Percentiles rank a stretch among this genome's conserved stretches.
Conservation (phyloP, 2,797 vertebrate species). For the Rhinatrema bivittatum region DNA sequence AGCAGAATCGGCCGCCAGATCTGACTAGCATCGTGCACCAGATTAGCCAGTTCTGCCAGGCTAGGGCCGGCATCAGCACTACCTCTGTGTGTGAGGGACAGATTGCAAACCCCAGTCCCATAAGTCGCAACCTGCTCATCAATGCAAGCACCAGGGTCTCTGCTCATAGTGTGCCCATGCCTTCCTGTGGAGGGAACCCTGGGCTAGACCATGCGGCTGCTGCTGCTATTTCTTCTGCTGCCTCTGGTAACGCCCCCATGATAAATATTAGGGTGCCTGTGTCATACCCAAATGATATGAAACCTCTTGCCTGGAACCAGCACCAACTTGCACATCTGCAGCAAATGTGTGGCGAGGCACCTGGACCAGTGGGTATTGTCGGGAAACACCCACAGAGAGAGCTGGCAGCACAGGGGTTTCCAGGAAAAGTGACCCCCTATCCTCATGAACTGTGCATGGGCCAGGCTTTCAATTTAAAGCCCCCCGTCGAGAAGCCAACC, state of each 20-base stretch:
- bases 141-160: constrained; percentile 94
- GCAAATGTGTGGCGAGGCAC: constrained; percentile 77
- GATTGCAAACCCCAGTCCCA: constrained; percentile 97
- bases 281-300: constrained; percentile 80
- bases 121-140: constrained; percentile 96
- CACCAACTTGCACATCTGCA: constrained; percentile 86
- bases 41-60: constrained; percentile 98
- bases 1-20: constrained; percentile 86
- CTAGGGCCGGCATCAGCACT: constrained; percentile 80
- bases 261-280: constrained; percentile 76
- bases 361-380: constrained; percentile 61
- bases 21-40: constrained; percentile 98
- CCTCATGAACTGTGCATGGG: constrained; percentile 87
- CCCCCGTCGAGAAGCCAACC: constrained; percentile 84
- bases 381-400: constrained; percentile 78
- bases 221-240: constrained; percentile 62
- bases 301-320: constrained; percentile 87
- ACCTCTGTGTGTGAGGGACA: constrained; percentile 97
- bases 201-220: constrained; percentile 75
- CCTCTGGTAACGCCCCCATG: constrained; percentile 60
- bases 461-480: constrained; percentile 88
- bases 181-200: constrained; percentile 76
- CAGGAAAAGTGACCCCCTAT: constrained; percentile 80
- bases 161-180: constrained; percentile 76
- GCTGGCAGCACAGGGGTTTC: constrained; percentile 67